Evolutionary conservation across 2,888 invertebrate species (phyloP).

Genomic region (Melipona bicolor): DNA sequence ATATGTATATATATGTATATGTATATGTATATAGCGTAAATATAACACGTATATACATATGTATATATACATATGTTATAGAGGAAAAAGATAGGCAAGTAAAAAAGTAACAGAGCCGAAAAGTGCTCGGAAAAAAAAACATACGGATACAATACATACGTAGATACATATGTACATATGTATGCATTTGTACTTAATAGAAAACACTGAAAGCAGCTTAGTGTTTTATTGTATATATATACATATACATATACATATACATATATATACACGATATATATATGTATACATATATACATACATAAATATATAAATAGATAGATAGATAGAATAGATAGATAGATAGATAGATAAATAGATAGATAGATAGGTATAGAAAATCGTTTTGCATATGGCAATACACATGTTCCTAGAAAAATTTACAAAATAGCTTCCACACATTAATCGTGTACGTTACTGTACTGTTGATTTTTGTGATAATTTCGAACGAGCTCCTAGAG

Average conservation of each 20-base stretch:
- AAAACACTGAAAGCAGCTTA: conserved; percentile 84
- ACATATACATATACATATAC: conserved; percentile 53
- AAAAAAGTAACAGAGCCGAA: conserved; percentile 77
- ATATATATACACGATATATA: conserved; percentile 26
- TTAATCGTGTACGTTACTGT: conserved; percentile 13
- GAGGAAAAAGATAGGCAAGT: conserved; percentile 76
- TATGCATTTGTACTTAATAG: conserved; percentile 74
- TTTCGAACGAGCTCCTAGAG: conserved; percentile 35
- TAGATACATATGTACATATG: conserved; percentile 66
- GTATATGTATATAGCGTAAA: conserved; percentile 59
- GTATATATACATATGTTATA: conserved; percentile 58
- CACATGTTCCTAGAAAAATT: conserved; percentile 47
- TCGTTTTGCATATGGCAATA: conserved; percentile 51
- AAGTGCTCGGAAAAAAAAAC: conserved; percentile 74
- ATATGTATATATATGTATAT: conserved; percentile 56
- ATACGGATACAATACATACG: conserved; percentile 67
- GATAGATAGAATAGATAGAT: conserved; percentile 10
- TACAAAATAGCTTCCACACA: conserved; percentile 41
- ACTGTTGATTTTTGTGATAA: conserved; percentile 6
- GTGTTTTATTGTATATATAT: conserved; percentile 79
- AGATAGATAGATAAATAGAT: conserved; percentile 8
- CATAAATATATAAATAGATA: not conserved
- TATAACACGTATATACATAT: conserved; percentile 49
- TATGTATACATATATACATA: not conserved
- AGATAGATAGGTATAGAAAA: conserved; percentile 19